These are phyloP conservation scores for Gymnothorax javanicus DNA, from an alignment of 2,797 vertebrate species.

Conservation along the genomic window DNA sequence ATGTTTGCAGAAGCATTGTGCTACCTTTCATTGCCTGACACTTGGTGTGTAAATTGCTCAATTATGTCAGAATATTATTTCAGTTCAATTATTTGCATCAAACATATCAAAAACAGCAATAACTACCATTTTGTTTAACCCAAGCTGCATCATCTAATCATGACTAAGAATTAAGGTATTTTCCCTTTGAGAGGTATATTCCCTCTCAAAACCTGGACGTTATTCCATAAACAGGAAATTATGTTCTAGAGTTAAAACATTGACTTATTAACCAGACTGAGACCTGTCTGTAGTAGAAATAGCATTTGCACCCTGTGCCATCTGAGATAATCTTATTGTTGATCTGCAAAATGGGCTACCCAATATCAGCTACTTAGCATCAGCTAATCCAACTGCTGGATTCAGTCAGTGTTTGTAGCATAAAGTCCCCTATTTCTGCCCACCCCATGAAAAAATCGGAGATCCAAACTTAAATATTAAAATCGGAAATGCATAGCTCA, in stretches of 20 bases:
- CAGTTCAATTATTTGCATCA: not conserved
- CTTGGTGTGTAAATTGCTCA: not conserved
- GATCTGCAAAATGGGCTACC: not conserved
- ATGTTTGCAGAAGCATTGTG: not conserved
- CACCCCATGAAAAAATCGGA: no score
- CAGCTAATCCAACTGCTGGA: not conserved
- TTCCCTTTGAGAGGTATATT: not conserved
- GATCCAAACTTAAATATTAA: no score
- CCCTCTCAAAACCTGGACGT: not conserved
- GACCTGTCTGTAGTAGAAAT: not conserved
- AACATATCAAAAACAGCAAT: not conserved
- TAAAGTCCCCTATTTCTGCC: no score
- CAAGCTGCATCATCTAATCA: not conserved
- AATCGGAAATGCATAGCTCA: no score
- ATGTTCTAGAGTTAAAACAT: not conserved
- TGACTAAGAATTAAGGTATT: not conserved
- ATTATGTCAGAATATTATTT: not conserved
- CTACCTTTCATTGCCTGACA: not conserved
- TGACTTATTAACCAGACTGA: constrained; percentile 8
- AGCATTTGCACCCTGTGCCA: not conserved
- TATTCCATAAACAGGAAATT: not conserved
- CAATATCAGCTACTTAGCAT: not conserved
- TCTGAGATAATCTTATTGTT: not conserved
- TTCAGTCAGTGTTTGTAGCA: not conserved
- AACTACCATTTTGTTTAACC: not conserved